Conservation (phyloP, 2,888 invertebrate species). For the Geophilus truncorum region DNA sequence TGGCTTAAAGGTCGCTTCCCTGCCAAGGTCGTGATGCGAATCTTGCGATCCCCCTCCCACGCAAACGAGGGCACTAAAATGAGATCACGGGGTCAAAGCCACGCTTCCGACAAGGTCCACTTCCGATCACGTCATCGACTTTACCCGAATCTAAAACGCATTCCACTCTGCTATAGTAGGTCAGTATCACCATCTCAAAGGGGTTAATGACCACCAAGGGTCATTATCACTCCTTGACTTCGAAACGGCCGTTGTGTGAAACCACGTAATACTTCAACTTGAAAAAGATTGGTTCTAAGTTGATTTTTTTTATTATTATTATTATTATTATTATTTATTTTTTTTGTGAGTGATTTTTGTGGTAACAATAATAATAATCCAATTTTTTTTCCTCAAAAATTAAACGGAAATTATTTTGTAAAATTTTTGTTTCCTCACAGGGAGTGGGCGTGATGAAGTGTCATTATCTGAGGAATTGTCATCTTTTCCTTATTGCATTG, state of each 20-base stretch:
- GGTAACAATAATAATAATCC: too few species aligned
- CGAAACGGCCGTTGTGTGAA: neutral
- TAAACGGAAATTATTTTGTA: too few species aligned
- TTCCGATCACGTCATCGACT: constrained; percentile 20
- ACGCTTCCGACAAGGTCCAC: constrained; percentile 16
- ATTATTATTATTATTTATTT: too few species aligned
- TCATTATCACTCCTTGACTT: neutral
- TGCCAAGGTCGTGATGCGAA: neutral
- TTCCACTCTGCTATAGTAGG: constrained; percentile 8
- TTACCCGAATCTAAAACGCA: neutral
- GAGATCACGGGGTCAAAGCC: neutral
- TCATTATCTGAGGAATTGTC: neutral
- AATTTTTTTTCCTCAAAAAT: too few species aligned
- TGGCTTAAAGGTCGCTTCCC: neutral
- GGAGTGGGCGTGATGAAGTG: neutral
- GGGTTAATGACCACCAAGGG: constrained; percentile 5
- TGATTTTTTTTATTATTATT: too few species aligned
- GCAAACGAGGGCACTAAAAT: neutral
- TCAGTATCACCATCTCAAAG: constrained; percentile 6
- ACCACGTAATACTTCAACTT: too few species aligned
- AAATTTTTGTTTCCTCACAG: neutral
- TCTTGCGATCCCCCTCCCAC: neutral
- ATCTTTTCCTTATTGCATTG: neutral
- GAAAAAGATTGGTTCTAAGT: too few species aligned
- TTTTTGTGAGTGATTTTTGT: too few species aligned